Percentiles rank a stretch among this genome's conserved stretches.
Evolutionary conservation across 1,140 invertebrate genomes (phyloP).

Genomic region (Drosophila gunungcola): DNA sequence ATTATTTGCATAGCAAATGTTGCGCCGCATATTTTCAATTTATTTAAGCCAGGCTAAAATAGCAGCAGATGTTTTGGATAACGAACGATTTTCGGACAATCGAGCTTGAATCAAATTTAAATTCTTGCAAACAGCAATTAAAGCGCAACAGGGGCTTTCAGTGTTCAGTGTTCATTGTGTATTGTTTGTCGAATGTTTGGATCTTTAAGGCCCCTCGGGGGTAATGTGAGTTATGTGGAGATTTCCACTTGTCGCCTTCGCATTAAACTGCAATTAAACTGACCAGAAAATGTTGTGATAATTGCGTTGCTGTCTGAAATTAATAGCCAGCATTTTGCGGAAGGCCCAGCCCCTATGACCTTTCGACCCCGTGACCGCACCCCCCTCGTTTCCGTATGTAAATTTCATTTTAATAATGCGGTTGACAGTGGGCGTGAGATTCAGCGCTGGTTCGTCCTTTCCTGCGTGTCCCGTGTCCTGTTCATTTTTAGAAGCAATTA

Average conservation of each 20-base stretch:
- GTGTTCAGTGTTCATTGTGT: background rate
- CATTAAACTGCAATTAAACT: conserved; percentile 76
- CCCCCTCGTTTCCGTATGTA: conserved; percentile 32
- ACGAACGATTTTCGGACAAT: conserved; percentile 6
- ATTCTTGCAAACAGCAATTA: conserved; percentile 12
- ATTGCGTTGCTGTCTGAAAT: conserved; percentile 69
- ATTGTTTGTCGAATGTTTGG: conserved; percentile 10
- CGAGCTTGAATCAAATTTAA: conserved; percentile 17
- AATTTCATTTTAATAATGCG: conserved; percentile 76
- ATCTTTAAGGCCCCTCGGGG: conserved; percentile 28
- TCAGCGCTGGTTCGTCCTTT: background rate
- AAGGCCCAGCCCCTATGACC: background rate
- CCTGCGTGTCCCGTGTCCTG: conserved; percentile 3
- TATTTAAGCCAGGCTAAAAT: background rate
- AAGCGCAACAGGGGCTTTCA: conserved; percentile 6
- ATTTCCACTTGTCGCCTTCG: conserved; percentile 53
- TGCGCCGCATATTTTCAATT: conserved; percentile 24
- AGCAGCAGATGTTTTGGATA: conserved; percentile 8
- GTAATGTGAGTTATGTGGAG: conserved; percentile 22
- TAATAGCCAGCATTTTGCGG: conserved; percentile 74
- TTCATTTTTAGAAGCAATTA: conserved; percentile 73
- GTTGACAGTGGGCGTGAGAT: background rate
- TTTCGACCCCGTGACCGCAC: background rate
- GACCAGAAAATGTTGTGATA: conserved; percentile 77
- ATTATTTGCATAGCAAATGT: conserved; percentile 34